Conservation (phyloP, 2,888 invertebrate species). For the Eulithis testata region DNA sequence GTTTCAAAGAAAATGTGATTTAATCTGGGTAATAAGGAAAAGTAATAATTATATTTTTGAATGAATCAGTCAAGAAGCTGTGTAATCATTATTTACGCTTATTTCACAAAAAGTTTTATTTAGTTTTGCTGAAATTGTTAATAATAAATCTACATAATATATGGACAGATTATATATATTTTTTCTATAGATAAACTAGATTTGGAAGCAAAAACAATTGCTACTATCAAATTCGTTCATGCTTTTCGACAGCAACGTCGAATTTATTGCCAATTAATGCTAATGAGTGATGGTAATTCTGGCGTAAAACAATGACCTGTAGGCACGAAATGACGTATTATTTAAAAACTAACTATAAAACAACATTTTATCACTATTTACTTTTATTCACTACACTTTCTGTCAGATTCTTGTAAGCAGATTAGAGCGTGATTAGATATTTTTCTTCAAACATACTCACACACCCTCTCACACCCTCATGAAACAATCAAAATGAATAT, state of each 20-base stretch:
- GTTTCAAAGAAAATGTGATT: background rate
- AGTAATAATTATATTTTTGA: too few species aligned
- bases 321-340: slow-evolving; percentile 30
- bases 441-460: too few species aligned
- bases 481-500: too few species aligned
- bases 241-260: slow-evolving; percentile 26
- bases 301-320: slow-evolving; percentile 32
- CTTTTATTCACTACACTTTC: too few species aligned
- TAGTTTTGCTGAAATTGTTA: too few species aligned
- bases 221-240: slow-evolving; percentile 25
- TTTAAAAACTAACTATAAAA: slow-evolving; percentile 14
- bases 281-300: slow-evolving; percentile 38
- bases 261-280: slow-evolving; percentile 39
- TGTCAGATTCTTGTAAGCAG: too few species aligned
- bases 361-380: background rate
- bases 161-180: background rate
- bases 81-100: too few species aligned
- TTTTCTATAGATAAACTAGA: background rate
- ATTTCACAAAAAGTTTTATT: too few species aligned
- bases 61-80: too few species aligned
- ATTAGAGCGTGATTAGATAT: too few species aligned
- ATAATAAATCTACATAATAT: too few species aligned
- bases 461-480: too few species aligned
- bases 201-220: slow-evolving; percentile 16
- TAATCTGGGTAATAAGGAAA: background rate